Evolutionary conservation across 2,888 invertebrate species (phyloP), one percentile per base, ranked within the genome.

Genomic region (Troides aeacus): DNA sequence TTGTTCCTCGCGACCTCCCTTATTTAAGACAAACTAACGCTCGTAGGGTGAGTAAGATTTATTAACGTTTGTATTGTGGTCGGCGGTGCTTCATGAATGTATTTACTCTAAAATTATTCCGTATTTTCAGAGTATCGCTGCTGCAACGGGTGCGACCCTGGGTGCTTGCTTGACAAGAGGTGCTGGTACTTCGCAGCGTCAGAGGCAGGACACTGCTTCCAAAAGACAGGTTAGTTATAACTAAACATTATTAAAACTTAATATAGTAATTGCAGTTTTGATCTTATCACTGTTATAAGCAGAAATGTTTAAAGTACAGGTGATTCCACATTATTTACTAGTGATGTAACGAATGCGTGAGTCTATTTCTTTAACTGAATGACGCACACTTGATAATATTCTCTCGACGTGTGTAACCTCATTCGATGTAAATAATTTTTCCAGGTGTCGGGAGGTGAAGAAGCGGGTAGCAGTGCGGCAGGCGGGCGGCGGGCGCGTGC

Each of bases 401-500:
- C 39, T 39, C 39, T 39, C 10, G 39, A 10, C 10, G 39, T 39
- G 10, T 39, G 39, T 39, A 39, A 39, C 39, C 39, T 39, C 39
- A 12, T 46, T 3, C 15, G 15, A 12, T 46, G 46, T 46, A 46
- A 15, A 15, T 46, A 10, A 17, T 60, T 36, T 10, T 23, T 58
- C 17, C 71, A 78, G 78, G 75, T 76, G 75, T 71, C 77, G 74
- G 83, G 87, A 72, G 88, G 93, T 92, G 84, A 92, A 92, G 89
- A 90, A 77, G 87, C 87, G 74, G 80, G 87, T 75, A 82, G 86
- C 77, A 85, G 88, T 81, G 87, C 86, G 84, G 86, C 86, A 77
- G 82, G 88, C 82, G 88, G 91, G 88, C 94, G 94, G 93, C 95
- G 92, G 72, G 89, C 96, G 94, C 95, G 96, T 87, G 86, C 91